Percentiles rank a stretch among this genome's conserved stretches.
Evolutionary conservation across 2,888 invertebrate species (phyloP).

Genomic region (Cerceris ruficornis): DNA sequence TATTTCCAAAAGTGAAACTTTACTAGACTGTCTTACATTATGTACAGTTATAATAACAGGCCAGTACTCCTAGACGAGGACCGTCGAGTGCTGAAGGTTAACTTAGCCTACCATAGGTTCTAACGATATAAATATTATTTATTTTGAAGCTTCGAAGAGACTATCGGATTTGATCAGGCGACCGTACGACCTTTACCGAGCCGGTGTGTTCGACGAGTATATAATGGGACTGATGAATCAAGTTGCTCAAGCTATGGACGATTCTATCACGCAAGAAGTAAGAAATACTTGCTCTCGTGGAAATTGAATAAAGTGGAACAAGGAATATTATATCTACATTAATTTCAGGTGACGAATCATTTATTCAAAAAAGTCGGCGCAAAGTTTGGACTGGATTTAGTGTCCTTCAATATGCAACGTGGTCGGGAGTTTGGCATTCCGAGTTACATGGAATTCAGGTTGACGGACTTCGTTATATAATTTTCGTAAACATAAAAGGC

Average conservation of each 20-base stretch:
- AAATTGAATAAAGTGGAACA: not conserved
- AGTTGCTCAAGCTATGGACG: constrained; percentile 97
- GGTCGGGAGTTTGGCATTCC: constrained; percentile 96
- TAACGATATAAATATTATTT: not conserved
- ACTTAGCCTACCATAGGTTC: not conserved
- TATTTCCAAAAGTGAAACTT: too few relatives aligned
- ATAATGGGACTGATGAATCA: constrained; percentile 97
- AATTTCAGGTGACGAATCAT: constrained; percentile 92
- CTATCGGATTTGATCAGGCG: constrained; percentile 93
- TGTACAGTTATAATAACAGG: too few relatives aligned
- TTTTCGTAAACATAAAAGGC: not conserved
- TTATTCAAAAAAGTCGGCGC: constrained; percentile 92
- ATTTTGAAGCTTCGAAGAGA: constrained; percentile 90
- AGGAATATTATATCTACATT: not conserved
- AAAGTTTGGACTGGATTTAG: constrained; percentile 94
- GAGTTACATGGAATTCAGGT: constrained; percentile 94
- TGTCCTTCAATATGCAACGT: constrained; percentile 96
- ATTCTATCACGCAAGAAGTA: constrained; percentile 90
- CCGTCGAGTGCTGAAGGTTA: too few relatives aligned
- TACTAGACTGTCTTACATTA: too few relatives aligned
- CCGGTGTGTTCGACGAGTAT: constrained; percentile 95
- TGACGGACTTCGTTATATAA: constrained; percentile 29
- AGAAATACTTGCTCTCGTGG: constrained; percentile 9
- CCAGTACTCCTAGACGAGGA: too few relatives aligned
- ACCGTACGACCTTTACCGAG: constrained; percentile 94